A percentile compares a stretch with the other conserved stretches of the same genome.
Evolutionary conservation across 1,140 invertebrate genomes (phyloP).

Genomic region (Latrodectus geometricus): DNA sequence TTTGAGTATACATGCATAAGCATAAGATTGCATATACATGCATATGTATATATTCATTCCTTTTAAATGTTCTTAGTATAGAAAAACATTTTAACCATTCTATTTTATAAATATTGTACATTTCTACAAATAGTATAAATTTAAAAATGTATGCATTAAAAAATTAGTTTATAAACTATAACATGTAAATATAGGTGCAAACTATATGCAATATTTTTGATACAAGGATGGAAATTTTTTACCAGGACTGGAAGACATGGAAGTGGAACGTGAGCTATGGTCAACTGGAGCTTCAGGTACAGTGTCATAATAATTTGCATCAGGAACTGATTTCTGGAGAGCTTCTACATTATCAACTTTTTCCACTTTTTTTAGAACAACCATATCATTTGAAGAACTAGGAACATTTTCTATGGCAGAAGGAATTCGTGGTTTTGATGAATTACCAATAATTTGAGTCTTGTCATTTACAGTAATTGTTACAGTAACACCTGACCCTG

Average conservation of each 20-base stretch:
- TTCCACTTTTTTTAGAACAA: slow-evolving; percentile 52
- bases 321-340: background rate
- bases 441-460: slow-evolving; percentile 41
- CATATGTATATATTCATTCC: background rate
- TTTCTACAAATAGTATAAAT: no score
- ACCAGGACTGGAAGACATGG: slow-evolving; percentile 54
- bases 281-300: slow-evolving; percentile 23
- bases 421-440: slow-evolving; percentile 11
- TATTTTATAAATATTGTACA: background rate
- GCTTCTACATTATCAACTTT: slow-evolving; percentile 16
- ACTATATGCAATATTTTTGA: no score
- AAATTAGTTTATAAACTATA: background rate
- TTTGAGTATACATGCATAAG: no score
- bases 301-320: slow-evolving; percentile 39
- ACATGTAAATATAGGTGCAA: background rate
- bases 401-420: slow-evolving; percentile 18
- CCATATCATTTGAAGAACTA: slow-evolving; percentile 32
- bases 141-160: no score
- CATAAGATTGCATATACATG: no score
- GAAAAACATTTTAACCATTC: background rate
- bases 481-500: slow-evolving; percentile 39
- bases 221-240: background rate
- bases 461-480: slow-evolving; percentile 57
- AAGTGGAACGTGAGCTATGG: slow-evolving; percentile 15
- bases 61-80: background rate